These are phyloP conservation scores for Pampusana beccarii DNA, from an alignment of 2,113 vertebrate genomes.

Conservation along the genomic window DNA sequence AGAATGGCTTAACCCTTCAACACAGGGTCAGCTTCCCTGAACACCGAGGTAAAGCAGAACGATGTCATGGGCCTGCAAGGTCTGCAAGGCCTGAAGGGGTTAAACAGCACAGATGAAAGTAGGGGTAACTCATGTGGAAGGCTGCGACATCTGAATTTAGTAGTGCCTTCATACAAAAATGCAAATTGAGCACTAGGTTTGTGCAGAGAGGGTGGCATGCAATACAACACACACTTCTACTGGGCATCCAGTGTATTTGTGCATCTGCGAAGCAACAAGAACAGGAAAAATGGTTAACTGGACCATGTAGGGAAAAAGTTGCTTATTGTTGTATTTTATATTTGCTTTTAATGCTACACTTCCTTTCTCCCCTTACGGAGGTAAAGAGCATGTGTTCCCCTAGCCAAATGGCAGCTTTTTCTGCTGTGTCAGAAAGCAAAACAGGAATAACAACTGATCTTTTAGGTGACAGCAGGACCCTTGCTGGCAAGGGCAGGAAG, in stretches of 20 bases:
- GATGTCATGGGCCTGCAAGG: accelerated
- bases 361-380: not conserved
- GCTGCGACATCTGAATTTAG: not conserved
- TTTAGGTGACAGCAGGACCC: not conserved
- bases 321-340: not conserved
- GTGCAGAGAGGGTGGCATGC: not conserved
- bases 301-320: not conserved
- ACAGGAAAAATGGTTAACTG: not conserved
- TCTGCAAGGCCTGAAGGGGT: not conserved
- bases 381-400: not conserved
- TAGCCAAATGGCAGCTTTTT: not conserved
- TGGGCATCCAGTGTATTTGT: not conserved
- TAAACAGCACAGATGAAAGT: not conserved
- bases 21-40: not conserved
- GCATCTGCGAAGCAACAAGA: not conserved
- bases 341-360: not conserved
- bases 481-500: accelerated
- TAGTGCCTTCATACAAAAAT: not conserved
- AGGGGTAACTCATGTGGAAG: not conserved
- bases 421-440: not conserved
- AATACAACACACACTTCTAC: not conserved
- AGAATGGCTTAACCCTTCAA: not conserved
- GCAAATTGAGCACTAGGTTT: not conserved
- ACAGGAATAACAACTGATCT: not conserved
- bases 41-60: not conserved